Base-by-base conservation (phyloP, 2,888 invertebrate genomes). In the Stramonita haemastoma region DNA sequence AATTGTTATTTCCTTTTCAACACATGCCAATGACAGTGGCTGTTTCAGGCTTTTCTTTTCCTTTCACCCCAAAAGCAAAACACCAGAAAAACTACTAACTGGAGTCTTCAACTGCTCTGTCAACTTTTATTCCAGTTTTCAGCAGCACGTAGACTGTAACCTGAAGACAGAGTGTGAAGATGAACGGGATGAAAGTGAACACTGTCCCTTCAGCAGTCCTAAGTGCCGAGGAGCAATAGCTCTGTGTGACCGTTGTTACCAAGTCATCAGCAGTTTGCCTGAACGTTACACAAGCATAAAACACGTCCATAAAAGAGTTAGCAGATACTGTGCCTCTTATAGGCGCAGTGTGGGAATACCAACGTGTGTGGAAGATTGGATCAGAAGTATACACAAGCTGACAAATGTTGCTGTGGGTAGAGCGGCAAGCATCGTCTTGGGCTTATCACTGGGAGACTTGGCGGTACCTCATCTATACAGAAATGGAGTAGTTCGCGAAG, bases 161-260 rank as follows among this genome's bases (percentile, higher is more conserved):
- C n/a, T 83, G 81, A 46, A 46, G 46, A 46, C 46, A 46, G 81
- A 83, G 26, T 83, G 81, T 83, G 81, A 83, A 26, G 81, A 83
- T 83, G 81, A 46, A 22, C 36, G 46, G 29, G 81, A 83, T 83
- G 81, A 83, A 46, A 26, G 36, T 26, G 46, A 83, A 46, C 81
- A 83, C 81, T 83, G 81, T 36, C 81, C 81, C 46, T 83, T 83
- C 81, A 83, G 81, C 81, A 46, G 46, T 83, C 22, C 81, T 36
- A 36, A 46, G 4, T 83, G 81, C 26, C 17, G 22, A 8, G 81
- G 81, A 22, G 4, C 46, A 46, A 26, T 83, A 36, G 81, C 81
- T 5, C 26, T 22, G 46, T 46, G 81, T 46, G 11, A 46, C 46
- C 81, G 46, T 26, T 83, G 81, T 26, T 83, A 83, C 46, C 36